Conservation (phyloP, 2,888 invertebrate genomes). For the Mystacides longicornis region DNA sequence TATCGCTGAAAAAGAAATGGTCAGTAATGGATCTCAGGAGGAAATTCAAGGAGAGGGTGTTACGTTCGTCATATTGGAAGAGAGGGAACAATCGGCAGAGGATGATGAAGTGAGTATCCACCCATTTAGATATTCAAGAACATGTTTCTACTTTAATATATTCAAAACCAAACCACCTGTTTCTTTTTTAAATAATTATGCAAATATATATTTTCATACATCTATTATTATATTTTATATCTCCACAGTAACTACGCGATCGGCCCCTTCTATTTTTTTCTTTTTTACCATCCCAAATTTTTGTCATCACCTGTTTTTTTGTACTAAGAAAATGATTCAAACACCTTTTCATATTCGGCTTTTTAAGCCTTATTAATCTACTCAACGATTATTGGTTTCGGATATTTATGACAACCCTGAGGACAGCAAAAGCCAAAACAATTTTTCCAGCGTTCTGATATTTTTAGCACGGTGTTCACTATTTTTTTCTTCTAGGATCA, state of each 20-base stretch:
- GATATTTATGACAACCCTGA: too few species aligned
- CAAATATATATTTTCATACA: neutral
- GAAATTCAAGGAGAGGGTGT: conserved; percentile 36
- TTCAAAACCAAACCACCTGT: too few species aligned
- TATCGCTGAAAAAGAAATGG: conserved; percentile 28
- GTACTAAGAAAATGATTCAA: neutral
- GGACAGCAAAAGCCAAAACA: too few species aligned
- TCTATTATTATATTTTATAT: neutral
- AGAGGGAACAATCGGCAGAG: conserved; percentile 33
- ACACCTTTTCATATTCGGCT: too few species aligned
- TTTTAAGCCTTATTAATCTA: too few species aligned
- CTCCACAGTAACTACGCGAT: neutral
- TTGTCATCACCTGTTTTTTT: neutral
- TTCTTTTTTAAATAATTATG: too few species aligned
- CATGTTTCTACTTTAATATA: neutral
- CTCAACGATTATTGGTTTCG: too few species aligned
- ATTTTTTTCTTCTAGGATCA: too few species aligned
- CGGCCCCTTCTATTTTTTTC: neutral
- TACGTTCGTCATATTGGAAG: conserved; percentile 41
- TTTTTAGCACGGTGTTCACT: too few species aligned
- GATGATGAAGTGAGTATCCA: conserved; percentile 35
- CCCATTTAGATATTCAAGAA: neutral
- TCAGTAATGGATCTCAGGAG: conserved; percentile 30
- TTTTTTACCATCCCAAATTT: neutral
- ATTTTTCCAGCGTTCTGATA: too few species aligned